Base-by-base conservation (phyloP, 2,113 vertebrate genomes). In the Oryzias javanicus region DNA sequence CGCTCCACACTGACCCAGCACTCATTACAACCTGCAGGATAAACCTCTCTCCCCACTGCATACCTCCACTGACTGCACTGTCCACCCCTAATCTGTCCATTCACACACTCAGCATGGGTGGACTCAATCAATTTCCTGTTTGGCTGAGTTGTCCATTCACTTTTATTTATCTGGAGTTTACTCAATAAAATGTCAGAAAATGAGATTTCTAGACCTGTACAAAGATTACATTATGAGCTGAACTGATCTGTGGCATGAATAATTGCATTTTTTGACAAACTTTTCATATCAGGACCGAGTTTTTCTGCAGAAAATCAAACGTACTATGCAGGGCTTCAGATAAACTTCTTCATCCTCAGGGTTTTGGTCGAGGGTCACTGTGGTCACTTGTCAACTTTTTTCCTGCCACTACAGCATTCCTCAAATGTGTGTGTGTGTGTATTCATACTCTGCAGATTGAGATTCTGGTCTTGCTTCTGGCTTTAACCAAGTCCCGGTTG, bases 381-480 rank as follows among this genome's bases (percentile, higher is more conserved):
- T 60, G 75, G 77, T 73, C 82, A 84, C 82, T 89, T 89, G 72
- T 72, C 82, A 90, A 91, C 80, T 83, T 90, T 85, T 86, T 67
- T 80, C 64, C 67, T 72, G 46, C 80, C 70, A 69, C 78, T 77
- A 78, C 80, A 78, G 60, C 79, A 71, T 73, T 80, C 79, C 85
- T 81, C 86, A 76, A 87, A 76, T 83, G 76, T 80, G 64, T 70
- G 63, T 79, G 66, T 78, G 78, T 83, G 79, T 82, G 67, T 62
- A 62, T 80, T 69, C 77, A 52, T 72, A 79, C 71, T 55, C 74
- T n/a, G 55, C 78, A 69, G 85, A 91, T 91, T 92, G 85, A 91
- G 89, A 92, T 92, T 91, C 91, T 85, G 81, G 89, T 90, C 90
- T 87, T 89, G 88, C 89, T 76, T 79, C 86, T 84, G 82, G 90